Conservation (phyloP, 2,797 vertebrate species). For the Poeciliopsis paucimaculata region DNA sequence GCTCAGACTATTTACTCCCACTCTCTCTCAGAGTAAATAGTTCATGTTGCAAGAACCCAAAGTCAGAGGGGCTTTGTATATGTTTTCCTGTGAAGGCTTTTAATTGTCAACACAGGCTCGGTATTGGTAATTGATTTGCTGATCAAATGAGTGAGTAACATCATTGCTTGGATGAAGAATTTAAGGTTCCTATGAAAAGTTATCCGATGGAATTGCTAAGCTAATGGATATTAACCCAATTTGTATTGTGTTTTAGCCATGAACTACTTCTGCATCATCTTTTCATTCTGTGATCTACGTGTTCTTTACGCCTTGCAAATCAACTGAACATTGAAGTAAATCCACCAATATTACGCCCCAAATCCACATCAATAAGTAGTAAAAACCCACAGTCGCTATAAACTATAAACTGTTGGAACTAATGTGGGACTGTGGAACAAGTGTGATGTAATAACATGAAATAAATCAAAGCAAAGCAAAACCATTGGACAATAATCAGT, state of each 20-base stretch:
- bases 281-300: background rate
- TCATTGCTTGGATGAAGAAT: background rate
- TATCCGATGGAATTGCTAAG: background rate
- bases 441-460: background rate
- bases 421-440: background rate
- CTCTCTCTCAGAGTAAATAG: conserved; percentile 30
- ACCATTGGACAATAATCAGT: background rate
- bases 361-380: background rate
- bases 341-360: background rate
- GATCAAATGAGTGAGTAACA: background rate
- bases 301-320: background rate
- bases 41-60: conserved; percentile 26
- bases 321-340: background rate
- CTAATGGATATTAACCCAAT: background rate
- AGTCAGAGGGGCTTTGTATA: conserved; percentile 26
- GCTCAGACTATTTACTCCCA: conserved; percentile 50
- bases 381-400: background rate
- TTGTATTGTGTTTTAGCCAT: background rate
- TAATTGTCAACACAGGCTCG: conserved; percentile 9
- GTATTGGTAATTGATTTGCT: conserved; percentile 5
- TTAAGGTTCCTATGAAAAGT: background rate
- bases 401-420: background rate
- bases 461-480: background rate
- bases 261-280: background rate
- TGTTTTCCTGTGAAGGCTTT: conserved; percentile 2